Conservation (phyloP, 2,797 vertebrate species). For the Tauraco hartlaubi region DNA sequence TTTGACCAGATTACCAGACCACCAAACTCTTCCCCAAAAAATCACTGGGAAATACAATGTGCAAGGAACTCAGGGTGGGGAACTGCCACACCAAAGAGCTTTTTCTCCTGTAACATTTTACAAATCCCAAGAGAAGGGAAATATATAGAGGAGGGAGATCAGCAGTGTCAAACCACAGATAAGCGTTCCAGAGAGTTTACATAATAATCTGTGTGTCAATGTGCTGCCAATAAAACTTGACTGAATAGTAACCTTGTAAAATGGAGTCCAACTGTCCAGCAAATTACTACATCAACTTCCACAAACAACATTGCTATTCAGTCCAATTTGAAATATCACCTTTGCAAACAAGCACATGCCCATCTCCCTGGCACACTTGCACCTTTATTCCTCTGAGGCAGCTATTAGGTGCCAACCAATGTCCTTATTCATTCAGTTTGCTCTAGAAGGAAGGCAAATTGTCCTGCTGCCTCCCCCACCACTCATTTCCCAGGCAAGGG, state of each 20-base stretch:
- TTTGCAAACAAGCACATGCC: not conserved
- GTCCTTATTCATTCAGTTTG: not conserved
- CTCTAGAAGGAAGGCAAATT: not conserved
- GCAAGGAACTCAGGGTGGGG: not conserved
- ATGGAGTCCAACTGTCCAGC: not conserved
- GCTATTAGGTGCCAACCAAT: not conserved
- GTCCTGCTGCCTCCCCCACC: not conserved
- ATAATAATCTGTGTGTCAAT: not conserved
- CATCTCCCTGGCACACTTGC: not conserved
- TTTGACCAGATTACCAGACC: not conserved
- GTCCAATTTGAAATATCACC: not conserved
- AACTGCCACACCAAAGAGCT: not conserved
- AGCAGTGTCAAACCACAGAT: not conserved
- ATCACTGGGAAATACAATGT: not conserved
- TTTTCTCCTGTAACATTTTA: not conserved
- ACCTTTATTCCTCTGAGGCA: not conserved
- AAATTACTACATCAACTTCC: not conserved
- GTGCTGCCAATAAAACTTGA: not conserved
- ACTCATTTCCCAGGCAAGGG: not conserved
- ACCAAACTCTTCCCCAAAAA: not conserved
- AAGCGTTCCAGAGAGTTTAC: not conserved
- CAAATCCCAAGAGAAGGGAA: not conserved
- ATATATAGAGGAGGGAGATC: not conserved
- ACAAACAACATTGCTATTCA: not conserved
- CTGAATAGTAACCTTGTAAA: not conserved